Evolutionary conservation across 2,113 vertebrate genomes (phyloP).

Genomic region (Shinisaurus crocodilurus): DNA sequence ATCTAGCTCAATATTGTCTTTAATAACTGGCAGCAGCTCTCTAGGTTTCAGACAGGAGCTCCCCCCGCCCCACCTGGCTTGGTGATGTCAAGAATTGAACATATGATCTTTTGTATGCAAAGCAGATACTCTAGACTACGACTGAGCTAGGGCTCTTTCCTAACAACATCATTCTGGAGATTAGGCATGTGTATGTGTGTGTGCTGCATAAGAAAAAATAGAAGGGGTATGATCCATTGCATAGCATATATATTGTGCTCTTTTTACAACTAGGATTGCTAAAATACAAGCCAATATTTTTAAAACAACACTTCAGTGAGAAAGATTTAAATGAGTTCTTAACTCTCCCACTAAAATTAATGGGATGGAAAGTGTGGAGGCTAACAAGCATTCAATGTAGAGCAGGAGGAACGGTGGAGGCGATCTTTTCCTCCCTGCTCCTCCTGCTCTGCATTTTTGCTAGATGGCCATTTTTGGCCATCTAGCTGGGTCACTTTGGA

Average conservation of each 20-base stretch:
- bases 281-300: neutral
- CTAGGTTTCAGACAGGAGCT: neutral
- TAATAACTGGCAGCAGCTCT: neutral
- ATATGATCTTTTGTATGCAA: neutral
- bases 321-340: neutral
- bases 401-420: too few species aligned
- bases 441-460: too few species aligned
- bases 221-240: neutral
- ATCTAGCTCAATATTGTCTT: neutral
- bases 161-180: too few species aligned
- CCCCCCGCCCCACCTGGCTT: neutral
- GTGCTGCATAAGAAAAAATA: neutral
- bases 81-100: neutral
- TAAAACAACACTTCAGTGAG: neutral
- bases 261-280: neutral
- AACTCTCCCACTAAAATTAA: neutral
- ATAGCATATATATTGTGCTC: neutral
- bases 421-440: too few species aligned
- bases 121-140: too few species aligned
- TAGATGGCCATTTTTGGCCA: too few species aligned
- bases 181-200: too few species aligned
- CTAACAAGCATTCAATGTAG: too few species aligned
- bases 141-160: too few species aligned
- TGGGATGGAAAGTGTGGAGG: neutral
- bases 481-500: too few species aligned